Percentiles rank a stretch among this genome's conserved stretches.
These are phyloP conservation scores for Tipula confusa DNA, from an alignment of 2,888 invertebrate species.

Conservation along the genomic window DNA sequence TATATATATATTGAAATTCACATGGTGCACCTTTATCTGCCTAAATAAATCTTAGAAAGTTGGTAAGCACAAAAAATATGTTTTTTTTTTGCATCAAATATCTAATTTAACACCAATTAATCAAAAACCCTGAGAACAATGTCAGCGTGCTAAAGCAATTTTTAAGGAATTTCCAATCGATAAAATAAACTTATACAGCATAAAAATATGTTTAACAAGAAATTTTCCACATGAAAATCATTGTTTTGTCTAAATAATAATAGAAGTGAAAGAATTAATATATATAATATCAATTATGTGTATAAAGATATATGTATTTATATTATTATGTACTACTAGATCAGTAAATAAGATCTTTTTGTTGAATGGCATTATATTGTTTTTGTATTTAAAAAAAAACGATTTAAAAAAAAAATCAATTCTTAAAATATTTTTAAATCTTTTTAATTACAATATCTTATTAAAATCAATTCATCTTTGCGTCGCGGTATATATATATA, in stretches of 20 bases:
- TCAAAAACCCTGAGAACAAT: not conserved
- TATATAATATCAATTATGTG: not conserved
- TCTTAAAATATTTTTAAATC: not conserved
- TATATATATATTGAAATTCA: not conserved
- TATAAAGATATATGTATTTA: not conserved
- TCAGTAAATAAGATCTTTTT: not conserved
- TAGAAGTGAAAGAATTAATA: not conserved
- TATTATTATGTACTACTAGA: not conserved
- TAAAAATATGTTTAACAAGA: not conserved
- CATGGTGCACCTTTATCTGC: not conserved
- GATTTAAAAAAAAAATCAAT: not conserved
- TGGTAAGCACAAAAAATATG: not conserved
- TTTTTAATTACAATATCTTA: conserved; percentile 14
- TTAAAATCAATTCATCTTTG: conserved; percentile 3
- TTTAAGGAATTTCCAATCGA: not conserved
- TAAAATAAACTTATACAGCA: not conserved
- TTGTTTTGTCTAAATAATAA: not conserved
- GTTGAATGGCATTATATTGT: not conserved
- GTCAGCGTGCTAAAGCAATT: not conserved
- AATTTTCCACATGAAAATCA: not conserved
- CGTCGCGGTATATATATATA: no score
- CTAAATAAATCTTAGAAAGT: not conserved
- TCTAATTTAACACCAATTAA: not conserved
- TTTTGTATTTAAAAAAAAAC: not conserved
- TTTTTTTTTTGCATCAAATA: not conserved